Percentiles rank a stretch among this genome's conserved stretches.
Evolutionary conservation across 1,140 invertebrate species (phyloP).

Genomic region (Bombus breviceps): DNA sequence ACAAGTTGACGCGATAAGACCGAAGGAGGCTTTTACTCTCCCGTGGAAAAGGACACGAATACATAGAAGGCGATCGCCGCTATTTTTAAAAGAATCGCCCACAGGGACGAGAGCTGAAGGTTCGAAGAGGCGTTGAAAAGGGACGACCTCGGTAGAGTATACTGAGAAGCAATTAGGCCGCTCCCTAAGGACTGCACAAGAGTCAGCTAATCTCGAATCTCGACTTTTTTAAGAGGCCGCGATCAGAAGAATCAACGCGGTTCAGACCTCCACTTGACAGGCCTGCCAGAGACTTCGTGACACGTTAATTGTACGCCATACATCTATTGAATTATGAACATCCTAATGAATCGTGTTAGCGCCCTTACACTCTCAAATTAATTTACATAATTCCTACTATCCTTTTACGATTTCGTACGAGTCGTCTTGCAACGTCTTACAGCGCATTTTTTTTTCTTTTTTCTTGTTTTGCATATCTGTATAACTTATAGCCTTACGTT

Average conservation of each 20-base stretch:
- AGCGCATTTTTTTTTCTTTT: no score
- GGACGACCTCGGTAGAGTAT: conserved; percentile 7
- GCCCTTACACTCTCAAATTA: background rate
- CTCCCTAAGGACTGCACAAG: conserved; percentile 29
- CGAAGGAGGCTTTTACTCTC: conserved; percentile 9
- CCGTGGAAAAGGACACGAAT: no score
- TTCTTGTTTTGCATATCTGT: no score
- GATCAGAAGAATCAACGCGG: conserved; percentile 16
- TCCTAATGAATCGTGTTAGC: background rate
- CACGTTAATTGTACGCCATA: conserved; percentile 6
- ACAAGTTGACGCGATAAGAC: conserved; percentile 43
- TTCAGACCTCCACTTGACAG: no score
- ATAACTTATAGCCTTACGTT: no score
- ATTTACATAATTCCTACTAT: background rate
- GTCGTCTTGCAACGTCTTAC: no score
- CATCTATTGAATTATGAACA: background rate
- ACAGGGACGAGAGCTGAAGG: conserved; percentile 17
- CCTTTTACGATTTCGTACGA: background rate
- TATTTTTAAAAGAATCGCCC: conserved; percentile 39
- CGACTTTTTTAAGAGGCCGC: conserved; percentile 16
- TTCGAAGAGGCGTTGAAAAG: conserved; percentile 41
- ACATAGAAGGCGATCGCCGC: conserved; percentile 27
- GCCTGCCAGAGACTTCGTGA: background rate
- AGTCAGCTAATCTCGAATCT: conserved; percentile 48
- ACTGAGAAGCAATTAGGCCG: conserved; percentile 48